Evolutionary conservation across 2,797 vertebrate species (phyloP).

Genomic region (Urocyon cinereoargenteus): DNA sequence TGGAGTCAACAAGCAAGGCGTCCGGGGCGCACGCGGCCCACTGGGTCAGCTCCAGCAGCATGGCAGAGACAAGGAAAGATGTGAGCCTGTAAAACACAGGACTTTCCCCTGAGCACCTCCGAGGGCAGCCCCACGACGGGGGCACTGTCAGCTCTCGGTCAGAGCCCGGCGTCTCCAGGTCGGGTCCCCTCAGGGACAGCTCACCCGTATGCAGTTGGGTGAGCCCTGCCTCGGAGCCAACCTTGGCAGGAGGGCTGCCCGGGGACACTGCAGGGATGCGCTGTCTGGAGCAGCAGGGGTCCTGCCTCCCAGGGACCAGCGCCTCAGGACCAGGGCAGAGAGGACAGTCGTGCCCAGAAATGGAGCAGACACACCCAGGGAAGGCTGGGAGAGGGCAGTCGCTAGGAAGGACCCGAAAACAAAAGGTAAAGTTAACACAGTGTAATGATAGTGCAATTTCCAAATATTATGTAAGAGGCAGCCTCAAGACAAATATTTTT

Average conservation of each 20-base stretch:
- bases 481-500: slow-evolving; percentile 59
- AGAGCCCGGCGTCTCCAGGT: neutral
- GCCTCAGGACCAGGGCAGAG: fast-evolving
- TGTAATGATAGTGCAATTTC: neutral
- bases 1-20: fast-evolving
- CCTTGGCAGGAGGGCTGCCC: neutral
- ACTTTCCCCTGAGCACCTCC: neutral
- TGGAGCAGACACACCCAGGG: neutral
- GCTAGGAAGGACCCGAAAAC: neutral
- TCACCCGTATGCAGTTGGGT: fast-evolving
- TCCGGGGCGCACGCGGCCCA: neutral
- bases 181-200: neutral
- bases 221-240: neutral
- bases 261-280: neutral
- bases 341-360: neutral
- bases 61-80: neutral
- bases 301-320: neutral
- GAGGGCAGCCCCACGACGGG: neutral
- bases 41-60: neutral
- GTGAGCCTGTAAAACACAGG: neutral
- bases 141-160: too few species aligned
- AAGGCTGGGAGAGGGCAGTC: too few species aligned
- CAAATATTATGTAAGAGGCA: neutral
- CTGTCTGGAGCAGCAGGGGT: neutral
- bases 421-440: neutral